Evolutionary conservation across 2,888 invertebrate species (phyloP), one percentile per base, ranked within the genome.

Genomic region (Bellardia pandia): DNA sequence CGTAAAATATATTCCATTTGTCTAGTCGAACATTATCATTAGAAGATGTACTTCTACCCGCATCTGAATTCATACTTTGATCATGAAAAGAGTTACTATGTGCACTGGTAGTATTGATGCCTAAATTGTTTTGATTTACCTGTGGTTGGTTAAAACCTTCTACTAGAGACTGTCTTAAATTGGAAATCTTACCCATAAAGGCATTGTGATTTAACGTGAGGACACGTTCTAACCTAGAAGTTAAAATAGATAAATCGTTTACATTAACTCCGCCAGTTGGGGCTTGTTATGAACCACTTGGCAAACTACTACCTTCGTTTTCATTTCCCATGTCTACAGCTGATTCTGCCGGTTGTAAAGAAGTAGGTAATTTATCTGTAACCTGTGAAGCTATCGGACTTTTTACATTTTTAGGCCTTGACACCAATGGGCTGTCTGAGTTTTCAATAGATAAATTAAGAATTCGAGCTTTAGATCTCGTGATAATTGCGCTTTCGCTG

Each of bases 181-280:
- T 37, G 9, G 30, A n/a, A 45, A 71, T 71, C 33, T 71, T 53
- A 71, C 69, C 14, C 30, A 51, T 33, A 71, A 71, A 71, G 3
- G 53, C 14, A 14, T 33, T 33, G 33, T 71, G 69, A 23, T 71
- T 71, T 11, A 33, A n/a, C 1, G 16, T 53, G 3, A 71, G 23
- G 13, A 71, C 69, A 51, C 51, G 42, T 23, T 68, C 48, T 48
- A 68, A 68, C 9, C 58, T 60, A 0, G 30, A 60, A 8, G 58
- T 60, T 11, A 60, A 30, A 13, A 60, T 60, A 60, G 11, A 6
- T 60, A 60, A 30, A 60, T 60, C 58, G 9, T 11, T 60, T 9
- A 60, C 58, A 11, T 11, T 30, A 60, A 60, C 33, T 3, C 9
- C 2, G 23, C 23, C 30, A 14, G 58, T 11, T 60, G 23, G 58